These are phyloP conservation scores for Drosophila insularis DNA, from an alignment of 1,140 invertebrate genomes.

Conservation along the genomic window DNA sequence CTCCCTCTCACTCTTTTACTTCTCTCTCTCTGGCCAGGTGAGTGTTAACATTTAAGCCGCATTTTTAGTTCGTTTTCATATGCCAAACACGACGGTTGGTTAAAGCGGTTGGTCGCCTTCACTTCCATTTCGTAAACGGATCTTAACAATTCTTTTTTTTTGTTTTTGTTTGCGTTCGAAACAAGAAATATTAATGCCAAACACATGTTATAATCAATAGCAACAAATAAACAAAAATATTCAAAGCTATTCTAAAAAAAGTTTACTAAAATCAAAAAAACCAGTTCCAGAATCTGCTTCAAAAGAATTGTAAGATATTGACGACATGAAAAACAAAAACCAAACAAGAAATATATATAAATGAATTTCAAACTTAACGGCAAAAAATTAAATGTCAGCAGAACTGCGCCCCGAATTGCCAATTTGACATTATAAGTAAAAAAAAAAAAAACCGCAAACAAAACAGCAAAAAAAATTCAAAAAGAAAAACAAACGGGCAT, in stretches of 20 bases:
- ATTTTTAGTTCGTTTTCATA: constrained; percentile 50
- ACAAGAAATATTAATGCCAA: constrained; percentile 57
- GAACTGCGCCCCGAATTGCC: constrained; percentile 53
- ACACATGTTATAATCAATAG: constrained; percentile 39
- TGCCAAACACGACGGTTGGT: constrained; percentile 50
- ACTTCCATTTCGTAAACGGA: not conserved
- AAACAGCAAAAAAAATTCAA: constrained; percentile 20
- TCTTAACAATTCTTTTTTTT: not conserved
- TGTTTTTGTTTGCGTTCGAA: not conserved
- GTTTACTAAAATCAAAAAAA: constrained; percentile 31
- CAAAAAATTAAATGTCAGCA: constrained; percentile 66
- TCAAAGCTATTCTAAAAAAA: constrained; percentile 23
- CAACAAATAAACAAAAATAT: constrained; percentile 47
- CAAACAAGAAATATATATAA: constrained; percentile 22
- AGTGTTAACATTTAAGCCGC: constrained; percentile 30
- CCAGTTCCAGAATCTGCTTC: constrained; percentile 54
- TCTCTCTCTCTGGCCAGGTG: constrained; percentile 14
- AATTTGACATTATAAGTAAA: constrained; percentile 49
- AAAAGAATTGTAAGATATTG: constrained; percentile 60
- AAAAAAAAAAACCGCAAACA: constrained; percentile 31
- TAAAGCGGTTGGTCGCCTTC: constrained; percentile 19
- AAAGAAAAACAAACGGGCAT: constrained; percentile 21
- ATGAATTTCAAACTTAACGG: constrained; percentile 43
- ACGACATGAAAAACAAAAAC: not conserved
- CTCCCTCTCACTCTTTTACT: not conserved